These are phyloP conservation scores for Centropus bengalensis DNA, from an alignment of 2,113 vertebrate species.

Conservation along the genomic window DNA sequence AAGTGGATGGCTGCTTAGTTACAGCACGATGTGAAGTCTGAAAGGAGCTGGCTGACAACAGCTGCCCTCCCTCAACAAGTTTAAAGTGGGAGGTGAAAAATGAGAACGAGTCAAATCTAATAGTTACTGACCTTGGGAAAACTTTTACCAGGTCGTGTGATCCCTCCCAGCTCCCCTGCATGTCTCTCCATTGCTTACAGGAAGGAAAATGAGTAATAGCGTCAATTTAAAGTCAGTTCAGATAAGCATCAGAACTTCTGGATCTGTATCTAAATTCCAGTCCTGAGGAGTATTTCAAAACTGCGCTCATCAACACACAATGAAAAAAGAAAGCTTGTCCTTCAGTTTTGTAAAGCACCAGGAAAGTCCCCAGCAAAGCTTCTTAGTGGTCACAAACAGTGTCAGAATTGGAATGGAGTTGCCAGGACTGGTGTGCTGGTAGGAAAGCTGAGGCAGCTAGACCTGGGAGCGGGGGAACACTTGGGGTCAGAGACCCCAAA, in stretches of 20 bases:
- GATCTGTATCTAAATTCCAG: neutral
- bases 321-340: neutral
- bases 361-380: neutral
- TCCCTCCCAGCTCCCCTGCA: neutral
- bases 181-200: neutral
- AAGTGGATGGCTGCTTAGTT: constrained; percentile 55
- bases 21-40: constrained; percentile 19
- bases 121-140: neutral
- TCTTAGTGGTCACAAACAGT: neutral
- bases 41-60: constrained; percentile 43
- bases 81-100: constrained; percentile 9
- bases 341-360: neutral
- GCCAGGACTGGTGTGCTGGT: neutral
- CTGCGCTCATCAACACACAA: neutral
- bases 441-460: neutral
- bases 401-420: neutral
- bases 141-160: neutral
- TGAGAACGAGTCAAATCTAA: neutral
- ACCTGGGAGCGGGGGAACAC: neutral
- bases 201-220: neutral
- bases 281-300: neutral
- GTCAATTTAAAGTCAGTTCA: neutral
- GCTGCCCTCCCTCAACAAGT: constrained; percentile 30
- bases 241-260: neutral
- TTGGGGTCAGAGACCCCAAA: neutral